phyloP scores from a whole-genome alignment of 2,888 invertebrate species.

The Heliconius erato region DNA sequence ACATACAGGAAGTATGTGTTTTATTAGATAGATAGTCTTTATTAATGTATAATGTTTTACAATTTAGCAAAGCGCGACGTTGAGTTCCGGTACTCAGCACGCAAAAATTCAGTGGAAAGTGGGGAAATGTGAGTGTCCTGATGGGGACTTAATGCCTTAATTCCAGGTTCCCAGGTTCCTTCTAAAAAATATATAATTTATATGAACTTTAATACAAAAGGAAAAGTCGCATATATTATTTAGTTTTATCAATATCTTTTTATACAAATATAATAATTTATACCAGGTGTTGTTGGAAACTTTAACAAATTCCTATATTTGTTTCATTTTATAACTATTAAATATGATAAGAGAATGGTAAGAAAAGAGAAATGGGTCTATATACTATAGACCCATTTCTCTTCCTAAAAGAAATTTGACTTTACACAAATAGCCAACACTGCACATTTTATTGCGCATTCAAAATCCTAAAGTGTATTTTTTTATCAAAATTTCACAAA shows the following conservation, averaged over 20 bases:
- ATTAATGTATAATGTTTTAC: too few species aligned
- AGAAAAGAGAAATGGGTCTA: too few species aligned
- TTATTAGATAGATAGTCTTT: too few species aligned
- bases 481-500: slow-evolving; percentile 47
- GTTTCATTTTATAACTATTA: not conserved
- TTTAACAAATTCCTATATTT: not conserved
- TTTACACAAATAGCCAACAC: not conserved
- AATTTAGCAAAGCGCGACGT: too few species aligned
- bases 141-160: too few species aligned
- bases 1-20: too few species aligned
- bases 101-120: too few species aligned
- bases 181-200: too few species aligned
- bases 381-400: not conserved
- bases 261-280: not conserved
- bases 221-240: not conserved
- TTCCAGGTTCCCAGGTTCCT: too few species aligned
- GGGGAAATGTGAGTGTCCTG: too few species aligned
- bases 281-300: not conserved
- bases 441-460: slow-evolving; percentile 37
- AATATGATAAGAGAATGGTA: too few species aligned
- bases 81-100: too few species aligned
- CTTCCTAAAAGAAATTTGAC: not conserved
- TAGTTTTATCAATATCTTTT: not conserved
- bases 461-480: slow-evolving; percentile 19
- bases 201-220: not conserved